Evolutionary conservation across 2,113 vertebrate genomes (phyloP), one percentile per base, ranked within the genome.

Genomic region (Willisornis vidua): DNA sequence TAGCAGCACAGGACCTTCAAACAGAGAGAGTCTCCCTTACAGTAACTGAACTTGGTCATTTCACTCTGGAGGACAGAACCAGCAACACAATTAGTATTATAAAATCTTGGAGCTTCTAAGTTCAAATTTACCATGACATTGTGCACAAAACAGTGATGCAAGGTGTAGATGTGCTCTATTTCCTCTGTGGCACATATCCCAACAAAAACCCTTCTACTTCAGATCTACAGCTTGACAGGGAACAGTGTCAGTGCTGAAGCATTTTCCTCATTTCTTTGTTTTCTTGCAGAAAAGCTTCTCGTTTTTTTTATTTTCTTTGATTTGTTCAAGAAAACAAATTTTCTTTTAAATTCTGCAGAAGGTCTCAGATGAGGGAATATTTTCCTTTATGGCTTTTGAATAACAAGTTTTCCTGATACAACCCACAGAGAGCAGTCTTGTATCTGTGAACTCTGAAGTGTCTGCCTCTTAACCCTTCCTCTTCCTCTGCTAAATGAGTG

Each of bases 251-350:
- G 3, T 68, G 55, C 68, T 66, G 49, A 61, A 67, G 33, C 26
- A 46, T 76, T 78, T 67, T 43, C 57, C 35, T 73, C 3, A 5
- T 72, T 93, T 89, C 63, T 95, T 95, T 57, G 48, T 89, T 92
- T 97, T 54, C 94, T 75, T 72, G 85, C 22, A 92, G 57, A 90
- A 96, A 76, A 73, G 74, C 51, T 86, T 55, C 80, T 84, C 95
- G 25, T 7, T 52, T 89, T 54, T 82, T 74, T 61, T 59, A 19
- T 57, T 92, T 83, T 70, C 63, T 94, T 96, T 92, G 59, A 74
- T 86, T 86, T 81, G 46, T 74, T 96, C 57, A 88, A 81, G 83
- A 78, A 93, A 95, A 63, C 2, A 45, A 46, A 29, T 61, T 92
- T 88, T 77, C 72, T 92, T 93, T 96, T 90, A 88, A 94, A 75